Evolutionary conservation across 2,888 invertebrate species (phyloP).

Genomic region (Timema podura): DNA sequence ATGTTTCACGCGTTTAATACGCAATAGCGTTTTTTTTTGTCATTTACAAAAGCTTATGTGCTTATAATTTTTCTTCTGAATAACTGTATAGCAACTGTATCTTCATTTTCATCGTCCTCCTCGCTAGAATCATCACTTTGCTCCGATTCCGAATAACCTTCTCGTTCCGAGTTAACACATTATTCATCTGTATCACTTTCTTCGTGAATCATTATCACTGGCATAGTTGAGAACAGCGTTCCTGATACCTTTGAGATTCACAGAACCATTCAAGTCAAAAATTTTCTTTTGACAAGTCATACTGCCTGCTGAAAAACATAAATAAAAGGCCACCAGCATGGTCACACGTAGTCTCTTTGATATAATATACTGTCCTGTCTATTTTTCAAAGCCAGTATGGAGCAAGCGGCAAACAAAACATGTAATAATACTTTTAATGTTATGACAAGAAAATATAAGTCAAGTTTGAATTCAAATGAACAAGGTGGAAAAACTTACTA

Average conservation of each 20-base stretch:
- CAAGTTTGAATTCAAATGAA: too few species aligned
- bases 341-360: too few species aligned
- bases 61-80: too few species aligned
- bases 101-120: background rate
- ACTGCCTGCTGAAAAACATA: too few species aligned
- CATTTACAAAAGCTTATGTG: background rate
- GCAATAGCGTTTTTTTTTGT: background rate
- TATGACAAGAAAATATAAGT: too few species aligned
- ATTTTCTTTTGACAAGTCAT: too few species aligned
- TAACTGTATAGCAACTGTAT: background rate
- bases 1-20: background rate
- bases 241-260: background rate
- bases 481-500: too few species aligned
- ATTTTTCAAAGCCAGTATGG: too few species aligned
- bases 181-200: background rate
- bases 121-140: slow-evolving; percentile 10
- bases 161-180: background rate
- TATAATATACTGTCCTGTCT: too few species aligned
- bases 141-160: background rate
- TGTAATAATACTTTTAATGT: too few species aligned
- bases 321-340: too few species aligned
- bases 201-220: slow-evolving; percentile 1
- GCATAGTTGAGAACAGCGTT: background rate
- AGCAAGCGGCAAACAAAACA: too few species aligned
- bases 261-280: background rate